Base-by-base conservation (phyloP, 2,113 vertebrate species). In the Tricholaema leucomelas region DNA sequence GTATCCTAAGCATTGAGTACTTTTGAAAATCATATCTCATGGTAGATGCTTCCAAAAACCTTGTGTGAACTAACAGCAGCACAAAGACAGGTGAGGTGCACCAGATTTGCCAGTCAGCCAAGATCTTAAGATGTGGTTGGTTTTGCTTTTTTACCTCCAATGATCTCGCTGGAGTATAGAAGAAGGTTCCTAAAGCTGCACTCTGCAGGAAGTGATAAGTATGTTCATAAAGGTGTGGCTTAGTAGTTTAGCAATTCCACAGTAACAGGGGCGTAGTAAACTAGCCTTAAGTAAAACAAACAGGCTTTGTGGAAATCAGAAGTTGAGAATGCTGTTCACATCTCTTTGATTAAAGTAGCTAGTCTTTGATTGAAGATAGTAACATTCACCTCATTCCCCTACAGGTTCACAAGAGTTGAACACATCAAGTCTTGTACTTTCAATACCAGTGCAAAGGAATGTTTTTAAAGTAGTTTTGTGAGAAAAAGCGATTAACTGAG, bases 201-300 rank as follows among this genome's bases (percentile, higher is more conserved):
- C 59, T 36, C 50, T 79, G 81, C 88, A 91, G 91, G 92, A 95
- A 94, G 81, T 67, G 79, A 86, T 73, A 80, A 63, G 74, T 87
- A 66, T 74, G 66, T 86, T 89, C 94, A 64, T 65, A 86, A 94
- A 95, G 95, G 96, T 95, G 97, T 93, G 96, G 76, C 84, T 90
- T 88, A 81, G 73, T 85, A 95, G 86, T 94, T 66, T 89, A 46
- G 81, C 93, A 89, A 90, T 92, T 61, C 94, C 91, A 90, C 95
- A 86, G 93, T 80, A 95, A 97, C 93, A 55, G 50, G 64, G 74
- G 80, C 4, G 15, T 81, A 89, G 84, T 67, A 81, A 89, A 78
- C 59, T 91, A 40, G 73, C 93, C 94, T 92, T 83, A 85, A 94
- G 90, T 95, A 92, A 95, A 96, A 95, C 88, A 95, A 96, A 92